Percentiles rank a stretch among this genome's conserved stretches.
Evolutionary conservation across 2,113 vertebrate species (phyloP).

Genomic region (Condylura cristata): DNA sequence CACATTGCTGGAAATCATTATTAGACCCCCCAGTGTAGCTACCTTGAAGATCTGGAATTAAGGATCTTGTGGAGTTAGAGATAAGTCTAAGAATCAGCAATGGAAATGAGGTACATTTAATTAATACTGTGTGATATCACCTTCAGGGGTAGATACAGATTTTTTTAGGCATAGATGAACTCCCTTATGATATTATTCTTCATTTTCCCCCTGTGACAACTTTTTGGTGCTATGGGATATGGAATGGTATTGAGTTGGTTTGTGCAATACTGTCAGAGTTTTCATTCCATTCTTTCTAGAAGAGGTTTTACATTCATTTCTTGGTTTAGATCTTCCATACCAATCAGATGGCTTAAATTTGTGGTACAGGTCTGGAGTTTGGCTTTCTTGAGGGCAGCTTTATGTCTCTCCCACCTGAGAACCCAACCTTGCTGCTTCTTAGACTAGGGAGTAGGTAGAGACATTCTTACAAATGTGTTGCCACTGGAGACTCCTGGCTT

Average conservation of each 20-base stretch:
- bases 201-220: not conserved
- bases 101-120: not conserved
- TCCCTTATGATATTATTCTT: not conserved
- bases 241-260: not conserved
- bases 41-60: not conserved
- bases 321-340: not conserved
- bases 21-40: not conserved
- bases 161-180: not conserved
- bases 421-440: not conserved
- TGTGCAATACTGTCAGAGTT: not conserved
- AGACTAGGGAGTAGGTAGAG: not conserved
- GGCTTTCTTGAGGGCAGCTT: not conserved
- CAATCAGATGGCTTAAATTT: not conserved
- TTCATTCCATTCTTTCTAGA: not conserved
- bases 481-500: not conserved
- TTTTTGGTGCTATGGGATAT: not conserved
- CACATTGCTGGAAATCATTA: not conserved
- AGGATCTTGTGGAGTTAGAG: not conserved
- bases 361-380: not conserved
- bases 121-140: not conserved
- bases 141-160: not conserved
- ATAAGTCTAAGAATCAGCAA: not conserved
- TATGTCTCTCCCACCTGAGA: not conserved
- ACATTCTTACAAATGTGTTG: not conserved
- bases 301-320: not conserved